These are phyloP conservation scores for Dicranocentrus wangi DNA, from an alignment of 2,888 invertebrate species.

Conservation along the genomic window DNA sequence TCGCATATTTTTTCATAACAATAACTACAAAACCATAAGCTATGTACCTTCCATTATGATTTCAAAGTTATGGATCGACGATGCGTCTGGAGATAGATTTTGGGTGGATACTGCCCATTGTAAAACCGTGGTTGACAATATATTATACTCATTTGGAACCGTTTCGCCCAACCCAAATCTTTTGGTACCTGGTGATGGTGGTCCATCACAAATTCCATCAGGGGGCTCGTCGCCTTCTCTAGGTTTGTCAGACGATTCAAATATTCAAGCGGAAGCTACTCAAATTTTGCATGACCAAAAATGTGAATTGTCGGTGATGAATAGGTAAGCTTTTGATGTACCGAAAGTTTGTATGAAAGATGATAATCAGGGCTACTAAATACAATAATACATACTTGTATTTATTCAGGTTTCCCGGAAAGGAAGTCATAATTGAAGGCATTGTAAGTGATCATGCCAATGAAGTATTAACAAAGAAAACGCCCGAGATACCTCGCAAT, in stretches of 20 bases:
- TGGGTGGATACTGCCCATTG: slow-evolving; percentile 96
- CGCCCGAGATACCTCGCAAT: slow-evolving; percentile 70
- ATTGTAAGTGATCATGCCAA: slow-evolving; percentile 63
- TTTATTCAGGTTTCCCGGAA: slow-evolving; percentile 41
- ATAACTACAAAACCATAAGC: too few relatives aligned
- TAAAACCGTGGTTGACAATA: slow-evolving; percentile 92
- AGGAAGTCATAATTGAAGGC: slow-evolving; percentile 55
- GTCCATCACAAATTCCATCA: slow-evolving; percentile 57
- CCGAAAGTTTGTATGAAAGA: too few relatives aligned
- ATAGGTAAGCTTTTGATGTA: slow-evolving; percentile 59
- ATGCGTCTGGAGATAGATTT: slow-evolving; percentile 91
- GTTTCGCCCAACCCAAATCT: slow-evolving; percentile 83
- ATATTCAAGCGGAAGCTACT: slow-evolving; percentile 61
- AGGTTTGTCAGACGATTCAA: slow-evolving; percentile 50
- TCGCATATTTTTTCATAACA: not conserved
- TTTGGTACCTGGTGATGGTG: slow-evolving; percentile 77
- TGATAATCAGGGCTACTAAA: too few relatives aligned
- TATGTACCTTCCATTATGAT: too few relatives aligned
- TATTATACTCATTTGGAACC: slow-evolving; percentile 88
- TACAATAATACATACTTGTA: too few relatives aligned
- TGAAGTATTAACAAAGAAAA: slow-evolving; percentile 68
- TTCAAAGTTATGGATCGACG: slow-evolving; percentile 91
- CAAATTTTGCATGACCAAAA: slow-evolving; percentile 60
- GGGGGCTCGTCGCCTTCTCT: slow-evolving; percentile 67
- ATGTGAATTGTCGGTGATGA: slow-evolving; percentile 44